Percentiles rank a stretch among this genome's conserved stretches.
Conservation (phyloP, 37 sponge, comb jelly and placozoan genomes). For the Diacarnus erythraeanus region DNA sequence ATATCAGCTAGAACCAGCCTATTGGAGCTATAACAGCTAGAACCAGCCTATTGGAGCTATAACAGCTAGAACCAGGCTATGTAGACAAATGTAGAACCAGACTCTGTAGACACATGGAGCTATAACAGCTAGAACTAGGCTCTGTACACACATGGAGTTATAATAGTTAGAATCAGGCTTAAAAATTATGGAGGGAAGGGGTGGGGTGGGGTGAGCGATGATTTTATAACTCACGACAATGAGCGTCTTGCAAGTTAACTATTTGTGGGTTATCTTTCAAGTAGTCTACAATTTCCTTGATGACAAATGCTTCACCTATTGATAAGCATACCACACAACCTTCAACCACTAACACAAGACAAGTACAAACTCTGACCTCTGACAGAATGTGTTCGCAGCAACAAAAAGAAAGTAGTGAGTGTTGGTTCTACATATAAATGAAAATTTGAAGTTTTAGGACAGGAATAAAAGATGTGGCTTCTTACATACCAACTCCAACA, state of each 20-base stretch:
- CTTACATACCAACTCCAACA: slow-evolving; percentile 48
- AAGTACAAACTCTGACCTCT: background rate
- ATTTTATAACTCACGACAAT: slow-evolving; percentile 45
- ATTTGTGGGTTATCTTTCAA: slow-evolving; percentile 45
- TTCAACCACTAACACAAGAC: background rate
- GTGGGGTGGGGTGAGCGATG: no score
- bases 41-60: no score
- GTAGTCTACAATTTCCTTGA: slow-evolving; percentile 47
- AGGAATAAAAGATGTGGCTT: background rate
- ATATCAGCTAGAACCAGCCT: no score
- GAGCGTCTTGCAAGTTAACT: slow-evolving; percentile 16
- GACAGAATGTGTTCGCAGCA: slow-evolving; percentile 3
- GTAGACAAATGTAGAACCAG: no score
- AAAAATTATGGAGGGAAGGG: no score
- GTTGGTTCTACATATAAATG: slow-evolving; percentile 27
- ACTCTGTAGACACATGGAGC: no score
- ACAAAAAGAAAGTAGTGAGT: slow-evolving; percentile 37
- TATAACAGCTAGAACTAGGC: no score
- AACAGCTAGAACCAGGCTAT: no score
- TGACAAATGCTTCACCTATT: slow-evolving; percentile 32
- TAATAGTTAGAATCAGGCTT: no score
- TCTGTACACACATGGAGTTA: no score
- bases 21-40: no score
- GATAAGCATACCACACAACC: background rate
- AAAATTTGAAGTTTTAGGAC: background rate